Evolutionary conservation across 2,113 vertebrate genomes (phyloP), one percentile per base, ranked within the genome.

Genomic region (Passer montanus): DNA sequence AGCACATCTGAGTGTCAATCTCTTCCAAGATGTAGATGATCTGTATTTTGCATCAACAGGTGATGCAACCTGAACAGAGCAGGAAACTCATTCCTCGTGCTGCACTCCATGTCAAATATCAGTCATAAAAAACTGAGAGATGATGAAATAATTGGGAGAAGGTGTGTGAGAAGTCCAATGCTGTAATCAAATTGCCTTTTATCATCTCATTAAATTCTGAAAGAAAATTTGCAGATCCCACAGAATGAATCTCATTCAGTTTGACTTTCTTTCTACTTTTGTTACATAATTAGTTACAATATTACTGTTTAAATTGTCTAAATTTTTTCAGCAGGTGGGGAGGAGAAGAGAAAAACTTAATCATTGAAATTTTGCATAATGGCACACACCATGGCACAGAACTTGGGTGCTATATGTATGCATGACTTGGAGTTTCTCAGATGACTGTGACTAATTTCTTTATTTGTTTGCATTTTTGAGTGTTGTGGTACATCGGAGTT

Each of bases 301-400:
- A 11, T 21, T 19, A 27, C 46, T 69, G 11, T 41, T 80, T 28
- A 49, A 68, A 53, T 50, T 53, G 8, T n/a, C 31, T 33, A 12
- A 2, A 0, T 28, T 18, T 73, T 81, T 84, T 52, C n/a, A 46
- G 26, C 7, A 64, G 1, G 0, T 49, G 13, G 7, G 11, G 11
- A 67, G 23, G 6, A 84, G 6, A 30, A 59, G 10, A 24, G 10
- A 39, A 64, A 69, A 72, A 50, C 11, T 6, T 30, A 49, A n/a
- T 53, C 0, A 18, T 22, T 68, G 21, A 90, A 70, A 72, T 63
- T 80, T 87, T 73, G 8, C 37, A 19, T 69, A 16, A 16, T 41
- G 12, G 74, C 12, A 39, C 16, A 53, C 6, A 30, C 1, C 39
- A 15, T 33, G 44, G 15, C 22, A 78, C 17, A 64, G 43, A 78